These are phyloP conservation scores for Sesamia inferens DNA, from an alignment of 2,888 invertebrate species.

Conservation along the genomic window DNA sequence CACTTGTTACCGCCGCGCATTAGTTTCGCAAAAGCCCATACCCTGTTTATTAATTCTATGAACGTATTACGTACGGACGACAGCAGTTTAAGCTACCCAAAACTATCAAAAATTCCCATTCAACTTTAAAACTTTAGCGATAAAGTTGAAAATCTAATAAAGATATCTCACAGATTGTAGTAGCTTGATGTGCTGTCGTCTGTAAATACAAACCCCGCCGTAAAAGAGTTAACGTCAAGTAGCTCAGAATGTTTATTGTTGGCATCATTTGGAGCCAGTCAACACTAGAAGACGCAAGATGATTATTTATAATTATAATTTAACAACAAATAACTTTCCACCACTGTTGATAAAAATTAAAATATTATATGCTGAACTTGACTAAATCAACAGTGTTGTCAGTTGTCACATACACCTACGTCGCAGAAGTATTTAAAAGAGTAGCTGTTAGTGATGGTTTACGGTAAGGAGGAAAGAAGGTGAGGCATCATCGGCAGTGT, in stretches of 20 bases:
- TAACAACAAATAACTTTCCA: background rate
- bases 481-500: background rate
- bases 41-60: slow-evolving; percentile 79
- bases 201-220: slow-evolving; percentile 66
- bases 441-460: background rate
- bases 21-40: slow-evolving; percentile 53
- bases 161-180: too few species aligned
- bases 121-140: too few species aligned
- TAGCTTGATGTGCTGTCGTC: too few species aligned
- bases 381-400: background rate
- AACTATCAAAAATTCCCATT: too few species aligned
- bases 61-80: slow-evolving; percentile 72
- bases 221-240: slow-evolving; percentile 74
- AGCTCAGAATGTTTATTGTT: slow-evolving; percentile 56
- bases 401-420: background rate
- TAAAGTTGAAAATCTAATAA: too few species aligned
- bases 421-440: slow-evolving; percentile 1
- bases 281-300: slow-evolving; percentile 25
- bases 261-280: slow-evolving; percentile 23
- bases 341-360: background rate
- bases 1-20: slow-evolving; percentile 47
- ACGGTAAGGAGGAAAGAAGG: background rate
- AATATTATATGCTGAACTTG: background rate
- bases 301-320: slow-evolving; percentile 19
- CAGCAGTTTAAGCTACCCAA: too few species aligned